Percentiles rank a stretch among this genome's conserved stretches.
Conservation (phyloP, 2,113 vertebrate genomes). For the human region GRCh38 chr12:70068001-70068500, state of each 20-base stretch:
- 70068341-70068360: background rate
- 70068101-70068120: background rate
- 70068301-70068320: background rate
- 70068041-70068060: background rate
- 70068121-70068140: background rate
- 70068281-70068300: background rate
- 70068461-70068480: background rate
- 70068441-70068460: background rate
- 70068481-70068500: background rate
- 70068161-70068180: background rate
- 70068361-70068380: background rate
- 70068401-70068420: background rate
- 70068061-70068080: background rate
- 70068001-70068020: background rate
- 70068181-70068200: background rate
- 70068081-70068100: background rate
- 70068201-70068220: background rate
- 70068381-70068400: background rate
- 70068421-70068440: background rate
- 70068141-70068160: background rate
- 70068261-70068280: background rate
- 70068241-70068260: background rate
- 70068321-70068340: background rate
- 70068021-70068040: background rate
- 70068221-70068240: background rate